Conservation (phyloP, 2,113 vertebrate genomes). For the Forbesichthys papilliferus region DNA sequence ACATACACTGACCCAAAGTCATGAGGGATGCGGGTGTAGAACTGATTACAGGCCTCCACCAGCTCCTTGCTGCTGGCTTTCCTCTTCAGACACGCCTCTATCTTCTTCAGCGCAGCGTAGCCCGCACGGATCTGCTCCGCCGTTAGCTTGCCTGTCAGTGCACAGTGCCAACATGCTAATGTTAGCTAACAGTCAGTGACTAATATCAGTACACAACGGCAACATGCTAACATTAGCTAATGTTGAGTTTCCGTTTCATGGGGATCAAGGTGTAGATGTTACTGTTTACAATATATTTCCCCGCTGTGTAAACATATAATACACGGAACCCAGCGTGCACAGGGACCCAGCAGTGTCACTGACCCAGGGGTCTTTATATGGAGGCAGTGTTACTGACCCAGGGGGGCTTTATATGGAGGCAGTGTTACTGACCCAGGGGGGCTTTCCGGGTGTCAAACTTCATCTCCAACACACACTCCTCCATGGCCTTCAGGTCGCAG, state of each 20-base stretch:
- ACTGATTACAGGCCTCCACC: constrained; percentile 88
- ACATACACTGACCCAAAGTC: constrained; percentile 83
- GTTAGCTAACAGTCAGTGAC: too few species aligned
- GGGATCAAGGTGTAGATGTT: too few species aligned
- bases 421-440: constrained; percentile 80
- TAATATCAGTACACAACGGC: too few species aligned
- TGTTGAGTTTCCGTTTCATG: too few species aligned
- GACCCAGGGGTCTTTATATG: constrained; percentile 84
- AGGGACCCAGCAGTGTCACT: constrained; percentile 11
- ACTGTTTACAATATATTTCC: too few species aligned
- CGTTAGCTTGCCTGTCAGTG: constrained; percentile 83
- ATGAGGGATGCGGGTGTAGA: constrained; percentile 91
- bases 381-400: constrained; percentile 71
- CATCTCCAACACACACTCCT: constrained; percentile 91
- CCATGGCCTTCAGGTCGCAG: constrained; percentile 88
- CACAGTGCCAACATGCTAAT: neutral
- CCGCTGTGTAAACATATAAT: too few species aligned
- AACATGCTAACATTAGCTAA: too few species aligned
- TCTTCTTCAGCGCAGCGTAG: constrained; percentile 82
- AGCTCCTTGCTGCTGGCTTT: constrained; percentile 71
- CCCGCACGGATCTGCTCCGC: constrained; percentile 85
- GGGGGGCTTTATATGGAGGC: constrained; percentile 78
- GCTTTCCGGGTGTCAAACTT: constrained; percentile 91
- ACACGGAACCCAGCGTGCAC: too few species aligned
- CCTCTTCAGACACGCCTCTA: constrained; percentile 83